phyloP scores from a whole-genome alignment of 2,113 vertebrate genomes.

The Vanacampus margaritifer region DNA sequence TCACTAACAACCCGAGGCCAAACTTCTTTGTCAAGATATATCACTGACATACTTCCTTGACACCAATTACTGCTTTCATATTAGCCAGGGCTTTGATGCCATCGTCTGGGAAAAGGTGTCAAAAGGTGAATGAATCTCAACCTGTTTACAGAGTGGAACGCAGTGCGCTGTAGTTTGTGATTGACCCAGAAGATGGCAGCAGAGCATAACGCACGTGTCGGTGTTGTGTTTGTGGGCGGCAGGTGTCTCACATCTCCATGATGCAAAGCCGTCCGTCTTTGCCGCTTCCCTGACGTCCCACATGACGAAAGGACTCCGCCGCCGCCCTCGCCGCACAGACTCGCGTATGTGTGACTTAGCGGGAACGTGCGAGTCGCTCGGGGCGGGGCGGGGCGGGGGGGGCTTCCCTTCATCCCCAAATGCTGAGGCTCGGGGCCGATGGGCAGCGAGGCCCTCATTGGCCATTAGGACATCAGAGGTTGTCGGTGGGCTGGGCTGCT shows the following conservation, averaged over 20 bases:
- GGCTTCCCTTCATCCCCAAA: slow-evolving; percentile 46
- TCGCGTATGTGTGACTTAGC: slow-evolving; percentile 30
- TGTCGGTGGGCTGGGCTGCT: slow-evolving; percentile 68
- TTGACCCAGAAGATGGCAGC: slow-evolving; percentile 34
- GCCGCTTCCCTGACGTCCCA: slow-evolving; percentile 51
- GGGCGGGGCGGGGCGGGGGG: slow-evolving; percentile 3
- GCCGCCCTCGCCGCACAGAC: slow-evolving; percentile 25
- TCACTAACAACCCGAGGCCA: too few relatives aligned
- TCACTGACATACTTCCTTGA: too few relatives aligned
- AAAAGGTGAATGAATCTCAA: too few relatives aligned
- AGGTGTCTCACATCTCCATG: slow-evolving; percentile 74
- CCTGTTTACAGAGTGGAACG: too few relatives aligned
- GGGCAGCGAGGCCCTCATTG: slow-evolving; percentile 55
- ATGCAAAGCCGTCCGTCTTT: slow-evolving; percentile 66
- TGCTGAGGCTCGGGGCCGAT: slow-evolving; percentile 48
- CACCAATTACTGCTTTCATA: too few relatives aligned
- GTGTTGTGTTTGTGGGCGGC: slow-evolving; percentile 50
- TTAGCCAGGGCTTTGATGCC: too few relatives aligned
- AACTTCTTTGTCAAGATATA: too few relatives aligned
- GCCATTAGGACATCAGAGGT: slow-evolving; percentile 71
- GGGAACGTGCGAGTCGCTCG: slow-evolving; percentile 46
- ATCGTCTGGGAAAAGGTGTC: too few relatives aligned
- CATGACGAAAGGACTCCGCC: slow-evolving; percentile 56
- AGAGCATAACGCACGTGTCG: slow-evolving; percentile 33
- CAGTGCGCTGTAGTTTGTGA: too few relatives aligned